These are phyloP conservation scores for Nycticryphes semicollaris DNA, from an alignment of 2,113 vertebrate species.

Conservation along the genomic window DNA sequence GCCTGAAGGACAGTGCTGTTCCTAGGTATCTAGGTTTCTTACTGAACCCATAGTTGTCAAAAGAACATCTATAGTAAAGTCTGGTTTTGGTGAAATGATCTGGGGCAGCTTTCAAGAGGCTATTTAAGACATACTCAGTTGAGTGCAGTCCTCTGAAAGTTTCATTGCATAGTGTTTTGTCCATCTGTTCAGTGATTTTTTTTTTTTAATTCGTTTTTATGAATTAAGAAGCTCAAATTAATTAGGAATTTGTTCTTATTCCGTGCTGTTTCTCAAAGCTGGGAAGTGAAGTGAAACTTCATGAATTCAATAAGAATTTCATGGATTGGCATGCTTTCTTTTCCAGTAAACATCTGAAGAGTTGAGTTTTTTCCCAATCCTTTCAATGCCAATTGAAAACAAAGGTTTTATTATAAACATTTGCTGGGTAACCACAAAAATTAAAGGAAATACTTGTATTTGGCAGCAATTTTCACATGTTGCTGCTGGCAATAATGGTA, in stretches of 20 bases:
- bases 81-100: not conserved
- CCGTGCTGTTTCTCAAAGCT: not conserved
- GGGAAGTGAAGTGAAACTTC: not conserved
- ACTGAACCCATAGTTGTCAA: not conserved
- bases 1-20: not conserved
- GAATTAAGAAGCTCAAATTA: conserved; percentile 17
- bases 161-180: not conserved
- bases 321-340: not conserved
- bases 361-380: fast-evolving
- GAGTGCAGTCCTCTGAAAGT: not conserved
- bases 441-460: not conserved
- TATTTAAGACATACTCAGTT: not conserved
- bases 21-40: not conserved
- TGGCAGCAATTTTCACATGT: not conserved
- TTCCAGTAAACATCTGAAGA: not conserved
- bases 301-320: not conserved
- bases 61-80: not conserved
- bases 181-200: conserved; percentile 20
- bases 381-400: not conserved
- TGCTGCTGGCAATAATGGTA: not conserved
- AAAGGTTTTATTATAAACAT: not conserved
- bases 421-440: not conserved
- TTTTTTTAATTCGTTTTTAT: too few relatives aligned
- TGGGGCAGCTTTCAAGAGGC: not conserved
- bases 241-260: not conserved